These are phyloP conservation scores for Brotogeris chrysoptera DNA, from an alignment of 2,797 vertebrate species.

Conservation along the genomic window DNA sequence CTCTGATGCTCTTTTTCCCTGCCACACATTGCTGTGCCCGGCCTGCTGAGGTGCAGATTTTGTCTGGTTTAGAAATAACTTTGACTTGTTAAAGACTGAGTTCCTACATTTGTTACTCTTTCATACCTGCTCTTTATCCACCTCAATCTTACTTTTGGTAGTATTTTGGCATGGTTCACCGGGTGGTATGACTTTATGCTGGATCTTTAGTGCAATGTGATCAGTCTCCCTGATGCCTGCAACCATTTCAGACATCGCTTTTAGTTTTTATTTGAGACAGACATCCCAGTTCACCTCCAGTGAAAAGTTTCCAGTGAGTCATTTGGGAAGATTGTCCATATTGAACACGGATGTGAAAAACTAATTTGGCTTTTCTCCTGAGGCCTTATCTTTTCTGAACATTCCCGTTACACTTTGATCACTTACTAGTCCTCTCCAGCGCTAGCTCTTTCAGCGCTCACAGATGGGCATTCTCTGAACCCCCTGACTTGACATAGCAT, in stretches of 20 bases:
- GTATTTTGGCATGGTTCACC: background rate
- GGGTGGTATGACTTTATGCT: background rate
- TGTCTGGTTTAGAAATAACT: background rate
- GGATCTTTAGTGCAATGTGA: background rate
- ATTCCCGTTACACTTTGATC: background rate
- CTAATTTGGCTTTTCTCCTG: background rate
- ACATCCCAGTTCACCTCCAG: background rate
- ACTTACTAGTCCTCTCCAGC: background rate
- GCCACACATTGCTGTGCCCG: background rate
- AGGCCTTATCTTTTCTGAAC: background rate
- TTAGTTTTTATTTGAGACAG: background rate
- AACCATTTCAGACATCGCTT: background rate
- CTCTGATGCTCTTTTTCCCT: background rate
- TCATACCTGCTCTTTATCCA: background rate
- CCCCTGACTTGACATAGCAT: background rate
- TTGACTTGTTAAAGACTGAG: background rate
- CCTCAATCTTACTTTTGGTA: background rate
- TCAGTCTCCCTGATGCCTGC: background rate
- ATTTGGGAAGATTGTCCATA: background rate
- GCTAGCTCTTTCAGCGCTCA: background rate
- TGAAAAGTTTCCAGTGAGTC: background rate
- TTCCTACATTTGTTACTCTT: background rate
- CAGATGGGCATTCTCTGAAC: background rate
- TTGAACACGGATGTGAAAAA: background rate
- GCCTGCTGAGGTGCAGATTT: rapidly evolving